phyloP scores from a whole-genome alignment of 1,140 invertebrate genomes.

The Lepidostoma basale region DNA sequence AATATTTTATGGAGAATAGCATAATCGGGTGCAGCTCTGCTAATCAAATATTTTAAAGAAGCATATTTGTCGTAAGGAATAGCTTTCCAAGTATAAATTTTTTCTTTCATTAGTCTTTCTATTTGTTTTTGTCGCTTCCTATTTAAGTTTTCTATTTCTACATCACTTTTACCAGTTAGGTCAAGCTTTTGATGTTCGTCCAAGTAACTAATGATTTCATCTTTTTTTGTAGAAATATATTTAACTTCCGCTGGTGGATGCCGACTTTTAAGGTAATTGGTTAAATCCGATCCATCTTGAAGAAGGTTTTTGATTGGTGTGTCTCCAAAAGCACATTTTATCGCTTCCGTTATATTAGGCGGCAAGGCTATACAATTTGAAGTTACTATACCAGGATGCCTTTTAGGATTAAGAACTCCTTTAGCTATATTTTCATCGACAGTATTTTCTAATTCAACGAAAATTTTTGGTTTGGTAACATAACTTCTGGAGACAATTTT shows the following conservation, averaged over 20 bases:
- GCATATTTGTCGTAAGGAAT: conserved; percentile 70
- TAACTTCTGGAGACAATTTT: conserved; percentile 10
- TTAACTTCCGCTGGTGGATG: conserved; percentile 66
- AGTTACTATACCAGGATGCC: conserved; percentile 70
- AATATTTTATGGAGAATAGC: conserved; percentile 74
- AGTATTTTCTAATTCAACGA: conserved; percentile 26
- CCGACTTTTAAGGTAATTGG: conserved; percentile 65
- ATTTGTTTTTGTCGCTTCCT: conserved; percentile 50
- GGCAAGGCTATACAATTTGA: conserved; percentile 62
- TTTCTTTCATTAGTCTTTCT: conserved; percentile 53
- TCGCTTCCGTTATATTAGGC: conserved; percentile 61
- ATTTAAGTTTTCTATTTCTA: conserved; percentile 47
- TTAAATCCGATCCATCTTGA: conserved; percentile 62
- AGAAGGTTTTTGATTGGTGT: conserved; percentile 60
- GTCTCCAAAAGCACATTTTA: conserved; percentile 63
- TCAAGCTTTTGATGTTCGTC: conserved; percentile 51
- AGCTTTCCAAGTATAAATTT: conserved; percentile 74
- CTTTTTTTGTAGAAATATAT: conserved; percentile 58
- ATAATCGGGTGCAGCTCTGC: conserved; percentile 75
- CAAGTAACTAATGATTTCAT: conserved; percentile 49
- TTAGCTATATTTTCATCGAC: conserved; percentile 62
- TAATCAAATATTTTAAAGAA: conserved; percentile 71
- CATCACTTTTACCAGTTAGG: conserved; percentile 48
- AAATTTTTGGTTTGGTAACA: conserved; percentile 23
- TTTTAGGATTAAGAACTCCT: conserved; percentile 66